phyloP scores from a whole-genome alignment of 1,140 invertebrate species.

The Sinonovacula constricta region DNA sequence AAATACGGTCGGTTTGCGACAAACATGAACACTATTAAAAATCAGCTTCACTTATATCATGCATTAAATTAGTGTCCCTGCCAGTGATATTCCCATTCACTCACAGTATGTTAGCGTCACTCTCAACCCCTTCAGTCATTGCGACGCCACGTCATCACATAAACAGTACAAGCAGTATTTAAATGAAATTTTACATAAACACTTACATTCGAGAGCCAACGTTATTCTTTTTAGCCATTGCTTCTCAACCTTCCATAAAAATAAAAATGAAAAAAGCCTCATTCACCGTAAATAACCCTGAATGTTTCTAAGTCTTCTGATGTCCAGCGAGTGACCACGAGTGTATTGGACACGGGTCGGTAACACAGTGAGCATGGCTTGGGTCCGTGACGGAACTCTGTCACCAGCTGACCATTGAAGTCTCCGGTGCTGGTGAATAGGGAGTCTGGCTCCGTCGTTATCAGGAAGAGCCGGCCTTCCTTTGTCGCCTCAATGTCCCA shows the following conservation, averaged over 20 bases:
- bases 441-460: slow-evolving; percentile 38
- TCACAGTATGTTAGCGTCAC: too few species aligned
- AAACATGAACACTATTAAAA: too few species aligned
- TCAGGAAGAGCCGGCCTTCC: slow-evolving; percentile 14
- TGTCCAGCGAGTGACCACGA: slow-evolving; percentile 35
- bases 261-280: background rate
- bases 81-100: too few species aligned
- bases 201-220: too few species aligned
- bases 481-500: slow-evolving; percentile 22
- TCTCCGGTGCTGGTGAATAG: slow-evolving; percentile 27
- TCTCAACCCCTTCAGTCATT: too few species aligned
- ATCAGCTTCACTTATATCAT: too few species aligned
- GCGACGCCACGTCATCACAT: background rate
- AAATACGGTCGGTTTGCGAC: too few species aligned
- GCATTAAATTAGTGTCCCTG: too few species aligned
- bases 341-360: slow-evolving; percentile 11
- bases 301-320: slow-evolving; percentile 29
- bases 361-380: slow-evolving; percentile 31
- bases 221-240: too few species aligned
- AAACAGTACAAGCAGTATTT: background rate
- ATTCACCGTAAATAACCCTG: slow-evolving; percentile 10
- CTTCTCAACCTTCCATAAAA: background rate
- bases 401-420: slow-evolving; percentile 34
- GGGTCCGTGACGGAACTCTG: slow-evolving; percentile 15
- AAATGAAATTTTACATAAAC: background rate